A percentile compares a stretch with the other conserved stretches of the same genome.
These are phyloP conservation scores for Cotesia glomerata DNA, from an alignment of 1,140 invertebrate genomes.

Conservation along the genomic window DNA sequence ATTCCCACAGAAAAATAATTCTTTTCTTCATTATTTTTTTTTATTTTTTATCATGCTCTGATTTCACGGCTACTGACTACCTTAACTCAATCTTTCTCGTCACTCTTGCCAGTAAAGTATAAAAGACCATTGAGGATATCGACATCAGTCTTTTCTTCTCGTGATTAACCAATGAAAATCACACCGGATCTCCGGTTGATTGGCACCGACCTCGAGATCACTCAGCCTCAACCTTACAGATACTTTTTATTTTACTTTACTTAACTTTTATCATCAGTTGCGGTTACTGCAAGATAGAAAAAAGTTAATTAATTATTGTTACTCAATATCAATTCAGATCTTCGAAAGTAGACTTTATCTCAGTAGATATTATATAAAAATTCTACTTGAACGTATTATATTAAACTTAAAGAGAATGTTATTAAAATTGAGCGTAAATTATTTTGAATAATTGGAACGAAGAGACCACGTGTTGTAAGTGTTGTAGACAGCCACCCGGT, in stretches of 20 bases:
- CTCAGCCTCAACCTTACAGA: background rate
- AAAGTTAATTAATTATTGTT: too few species aligned
- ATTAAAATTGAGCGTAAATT: too few species aligned
- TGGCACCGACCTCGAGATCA: constrained; percentile 16
- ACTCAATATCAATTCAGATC: too few species aligned
- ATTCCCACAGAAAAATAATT: background rate
- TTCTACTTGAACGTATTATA: too few species aligned
- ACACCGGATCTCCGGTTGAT: constrained; percentile 41
- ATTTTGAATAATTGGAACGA: too few species aligned
- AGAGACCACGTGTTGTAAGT: too few species aligned
- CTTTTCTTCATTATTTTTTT: too few species aligned
- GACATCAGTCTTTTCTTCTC: background rate
- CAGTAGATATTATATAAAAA: too few species aligned
- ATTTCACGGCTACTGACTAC: constrained; percentile 20
- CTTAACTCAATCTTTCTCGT: constrained; percentile 1
- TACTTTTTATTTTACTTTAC: background rate
- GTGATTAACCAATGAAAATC: constrained; percentile 34
- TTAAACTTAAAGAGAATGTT: too few species aligned
- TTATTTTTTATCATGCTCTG: background rate
- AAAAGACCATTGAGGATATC: background rate
- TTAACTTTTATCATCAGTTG: background rate
- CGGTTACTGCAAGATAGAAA: background rate
- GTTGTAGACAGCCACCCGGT: too few species aligned
- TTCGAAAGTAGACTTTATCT: too few species aligned
- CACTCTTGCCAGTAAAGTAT: constrained; percentile 29